A percentile compares a stretch with the other conserved stretches of the same genome.
These are phyloP conservation scores for Psococerastis gibbosa DNA, from an alignment of 2,888 invertebrate genomes.

Conservation along the genomic window DNA sequence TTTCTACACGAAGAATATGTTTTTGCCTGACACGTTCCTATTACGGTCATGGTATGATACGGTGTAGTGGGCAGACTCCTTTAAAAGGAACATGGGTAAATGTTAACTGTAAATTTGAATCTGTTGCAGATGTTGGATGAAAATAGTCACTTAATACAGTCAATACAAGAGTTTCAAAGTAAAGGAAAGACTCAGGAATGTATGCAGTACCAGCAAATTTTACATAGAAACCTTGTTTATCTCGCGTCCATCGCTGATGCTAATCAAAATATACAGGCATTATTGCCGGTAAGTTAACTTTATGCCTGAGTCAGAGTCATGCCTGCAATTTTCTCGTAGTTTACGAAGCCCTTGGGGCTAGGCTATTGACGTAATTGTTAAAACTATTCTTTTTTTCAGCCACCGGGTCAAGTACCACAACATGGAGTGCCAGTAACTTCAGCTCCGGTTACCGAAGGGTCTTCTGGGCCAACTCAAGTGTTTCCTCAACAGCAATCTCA, in stretches of 20 bases:
- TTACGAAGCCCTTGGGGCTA: too few relatives aligned
- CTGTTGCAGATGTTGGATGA: constrained; percentile 84
- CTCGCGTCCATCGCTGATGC: constrained; percentile 93
- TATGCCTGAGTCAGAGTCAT: too few relatives aligned
- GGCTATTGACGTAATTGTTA: too few relatives aligned
- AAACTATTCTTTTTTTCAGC: constrained; percentile 1
- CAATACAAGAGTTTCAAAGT: constrained; percentile 89
- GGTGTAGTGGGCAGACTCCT: too few relatives aligned
- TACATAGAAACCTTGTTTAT: constrained; percentile 91
- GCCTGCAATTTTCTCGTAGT: too few relatives aligned
- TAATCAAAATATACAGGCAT: constrained; percentile 75
- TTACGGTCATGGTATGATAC: too few relatives aligned
- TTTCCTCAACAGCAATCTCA: constrained; percentile 11
- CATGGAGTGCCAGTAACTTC: constrained; percentile 10
- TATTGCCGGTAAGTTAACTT: constrained; percentile 60
- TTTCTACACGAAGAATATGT: too few relatives aligned
- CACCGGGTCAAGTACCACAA: constrained; percentile 9
- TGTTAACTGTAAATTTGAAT: too few relatives aligned
- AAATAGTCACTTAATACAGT: constrained; percentile 90
- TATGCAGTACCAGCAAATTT: constrained; percentile 79
- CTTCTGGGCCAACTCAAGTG: constrained; percentile 1
- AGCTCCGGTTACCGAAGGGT: not conserved
- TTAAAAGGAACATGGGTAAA: too few relatives aligned
- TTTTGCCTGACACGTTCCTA: too few relatives aligned
- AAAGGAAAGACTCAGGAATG: constrained; percentile 89